Conservation (phyloP, 2,888 invertebrate genomes). For the Ophion slaviceki region DNA sequence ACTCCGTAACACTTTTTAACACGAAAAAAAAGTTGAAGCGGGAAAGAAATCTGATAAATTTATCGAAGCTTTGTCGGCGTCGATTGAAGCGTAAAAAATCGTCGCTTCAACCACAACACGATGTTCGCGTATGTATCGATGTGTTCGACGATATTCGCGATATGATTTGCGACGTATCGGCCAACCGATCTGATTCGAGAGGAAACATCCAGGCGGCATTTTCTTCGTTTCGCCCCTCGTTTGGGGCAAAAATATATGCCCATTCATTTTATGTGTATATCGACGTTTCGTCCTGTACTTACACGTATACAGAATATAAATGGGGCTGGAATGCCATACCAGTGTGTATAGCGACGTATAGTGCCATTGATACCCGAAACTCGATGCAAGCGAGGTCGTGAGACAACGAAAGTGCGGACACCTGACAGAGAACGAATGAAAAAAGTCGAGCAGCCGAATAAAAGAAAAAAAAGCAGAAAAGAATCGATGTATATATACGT, state of each 20-base stretch:
- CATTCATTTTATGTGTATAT: too few species aligned
- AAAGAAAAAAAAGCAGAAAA: slow-evolving; percentile 1
- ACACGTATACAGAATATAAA: background rate
- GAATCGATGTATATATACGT: slow-evolving; percentile 18
- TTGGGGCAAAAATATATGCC: background rate
- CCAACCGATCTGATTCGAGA: slow-evolving; percentile 21
- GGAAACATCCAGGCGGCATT: slow-evolving; percentile 16
- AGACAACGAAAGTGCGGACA: slow-evolving; percentile 15
- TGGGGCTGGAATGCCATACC: too few species aligned
- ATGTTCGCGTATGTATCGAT: background rate
- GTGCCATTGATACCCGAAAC: slow-evolving; percentile 21
- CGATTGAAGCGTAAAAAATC: background rate
- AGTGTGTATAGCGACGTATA: background rate
- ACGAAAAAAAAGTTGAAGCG: too few species aligned
- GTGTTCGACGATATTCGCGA: slow-evolving; percentile 2
- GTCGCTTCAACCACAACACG: background rate
- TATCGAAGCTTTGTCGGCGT: too few species aligned
- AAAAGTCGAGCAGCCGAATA: slow-evolving; percentile 1
- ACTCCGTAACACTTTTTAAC: too few species aligned
- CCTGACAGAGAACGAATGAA: slow-evolving; percentile 3
- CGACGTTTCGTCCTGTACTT: background rate
- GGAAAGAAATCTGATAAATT: too few species aligned
- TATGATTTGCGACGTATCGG: slow-evolving; percentile 4
- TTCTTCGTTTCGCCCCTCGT: slow-evolving; percentile 28
- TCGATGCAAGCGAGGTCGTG: slow-evolving; percentile 7